Base-by-base conservation (phyloP, 2,797 vertebrate species). In the Leptoclinus maculatus region DNA sequence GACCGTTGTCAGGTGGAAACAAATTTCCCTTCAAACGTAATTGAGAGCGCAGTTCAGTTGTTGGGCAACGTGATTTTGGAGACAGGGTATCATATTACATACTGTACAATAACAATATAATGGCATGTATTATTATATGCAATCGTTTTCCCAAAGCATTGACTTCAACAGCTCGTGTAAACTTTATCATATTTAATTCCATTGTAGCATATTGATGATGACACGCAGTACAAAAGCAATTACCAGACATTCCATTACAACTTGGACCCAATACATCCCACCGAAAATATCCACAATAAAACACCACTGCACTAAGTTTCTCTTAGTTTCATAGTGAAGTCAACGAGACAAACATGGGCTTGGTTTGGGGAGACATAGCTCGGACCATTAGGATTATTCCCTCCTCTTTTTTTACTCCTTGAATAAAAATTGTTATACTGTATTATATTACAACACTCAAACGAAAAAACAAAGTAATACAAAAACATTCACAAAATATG, bases 191-290 rank as follows among this genome's bases (percentile, higher is more conserved):
- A 78, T 93, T 95, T 95, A 93, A 94, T 95, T 92, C 85, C 87
- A 90, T 79, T 83, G 87, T 92, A 91, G 89, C 88, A 91, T 92
- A 93, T 75, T 91, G 82, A 93, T 89, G 84, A 94, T 76, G 88
- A 91, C 87, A 93, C 79, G 13, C 84, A 65, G 90, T 92, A 94
- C 88, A 94, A 94, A 95, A 94, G 90, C 92, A 89, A 81, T 82
- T 68, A 90, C 72, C 81, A 89, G 84, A 92, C 79, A 85, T 83
- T 84, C 68, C 74, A 79, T 86, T 79, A 88, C 87, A 91, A 87
- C 80, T 89, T 92, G 88, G 92, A 91, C 88, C 92, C 90, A 88
- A 66, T 89, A 88, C 84, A 89, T 62, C 82, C 87, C 82, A 87
- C 85, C 68, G 59, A 74, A 59, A 47, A 67, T 25, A 71, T 49